phyloP scores from a whole-genome alignment of 37 sponge, comb jelly and placozoan genomes.

The Aplysina aerophoba region DNA sequence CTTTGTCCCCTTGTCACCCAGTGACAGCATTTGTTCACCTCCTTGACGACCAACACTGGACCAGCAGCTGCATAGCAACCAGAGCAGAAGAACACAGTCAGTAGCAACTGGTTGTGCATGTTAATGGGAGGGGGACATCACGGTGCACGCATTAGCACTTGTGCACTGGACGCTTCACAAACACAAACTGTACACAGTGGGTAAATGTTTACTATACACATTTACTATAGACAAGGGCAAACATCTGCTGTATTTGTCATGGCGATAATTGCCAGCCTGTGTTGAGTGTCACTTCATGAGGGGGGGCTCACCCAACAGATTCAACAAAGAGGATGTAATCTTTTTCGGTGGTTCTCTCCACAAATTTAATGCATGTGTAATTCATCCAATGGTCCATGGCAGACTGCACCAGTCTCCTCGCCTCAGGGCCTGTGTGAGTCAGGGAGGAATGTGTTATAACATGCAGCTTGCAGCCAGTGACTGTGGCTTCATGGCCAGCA shows the following conservation, averaged over 20 bases:
- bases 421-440: not conserved
- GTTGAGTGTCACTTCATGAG: too few relatives aligned
- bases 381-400: conserved; percentile 64
- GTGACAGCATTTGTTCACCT: conserved; percentile 29
- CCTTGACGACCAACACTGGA: conserved; percentile 28
- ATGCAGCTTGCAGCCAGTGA: not conserved
- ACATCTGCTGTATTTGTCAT: too few relatives aligned
- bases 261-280: too few relatives aligned
- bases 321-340: conserved; percentile 48
- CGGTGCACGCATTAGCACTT: too few relatives aligned
- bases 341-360: conserved; percentile 28
- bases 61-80: conserved; percentile 3
- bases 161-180: too few relatives aligned
- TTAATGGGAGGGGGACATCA: too few relatives aligned
- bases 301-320: not conserved
- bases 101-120: too few relatives aligned
- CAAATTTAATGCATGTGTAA: conserved; percentile 69
- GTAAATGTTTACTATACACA: too few relatives aligned
- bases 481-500: not conserved
- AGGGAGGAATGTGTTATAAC: too few relatives aligned
- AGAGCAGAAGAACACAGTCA: not conserved
- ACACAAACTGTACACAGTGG: too few relatives aligned
- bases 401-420: not conserved
- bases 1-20: not conserved
- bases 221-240: too few relatives aligned